phyloP scores from a whole-genome alignment of 2,797 vertebrate genomes.

The Chelon auratus region DNA sequence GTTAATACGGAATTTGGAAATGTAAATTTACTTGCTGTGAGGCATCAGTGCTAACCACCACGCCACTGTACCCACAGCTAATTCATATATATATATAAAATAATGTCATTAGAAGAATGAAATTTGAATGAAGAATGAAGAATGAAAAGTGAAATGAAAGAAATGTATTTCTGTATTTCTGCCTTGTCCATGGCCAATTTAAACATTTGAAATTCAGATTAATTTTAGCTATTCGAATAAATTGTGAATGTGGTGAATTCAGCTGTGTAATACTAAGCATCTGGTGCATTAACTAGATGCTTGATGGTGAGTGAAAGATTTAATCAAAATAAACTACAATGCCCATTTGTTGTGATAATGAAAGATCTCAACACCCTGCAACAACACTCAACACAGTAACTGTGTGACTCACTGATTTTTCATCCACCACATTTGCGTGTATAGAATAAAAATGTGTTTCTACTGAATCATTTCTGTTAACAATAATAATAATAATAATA shows the following conservation, averaged over 20 bases:
- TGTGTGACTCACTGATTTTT: neutral
- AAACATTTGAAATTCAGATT: neutral
- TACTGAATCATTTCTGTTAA: neutral
- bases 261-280: neutral
- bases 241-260: neutral
- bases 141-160: no score
- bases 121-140: no score
- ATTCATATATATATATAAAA: no score
- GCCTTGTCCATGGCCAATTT: neutral
- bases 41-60: no score
- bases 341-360: neutral
- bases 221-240: neutral
- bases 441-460: neutral
- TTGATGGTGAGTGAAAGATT: neutral
- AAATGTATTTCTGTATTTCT: neutral
- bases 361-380: neutral
- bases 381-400: neutral
- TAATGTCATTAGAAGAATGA: no score
- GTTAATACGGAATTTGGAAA: no score
- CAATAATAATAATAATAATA: constrained; percentile 9
- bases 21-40: no score
- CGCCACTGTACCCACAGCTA: no score
- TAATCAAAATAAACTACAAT: neutral
- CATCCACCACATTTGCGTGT: neutral
- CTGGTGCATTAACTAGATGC: neutral